Base-by-base conservation (phyloP, 2,113 vertebrate genomes). In the Tapirus terrestris region DNA sequence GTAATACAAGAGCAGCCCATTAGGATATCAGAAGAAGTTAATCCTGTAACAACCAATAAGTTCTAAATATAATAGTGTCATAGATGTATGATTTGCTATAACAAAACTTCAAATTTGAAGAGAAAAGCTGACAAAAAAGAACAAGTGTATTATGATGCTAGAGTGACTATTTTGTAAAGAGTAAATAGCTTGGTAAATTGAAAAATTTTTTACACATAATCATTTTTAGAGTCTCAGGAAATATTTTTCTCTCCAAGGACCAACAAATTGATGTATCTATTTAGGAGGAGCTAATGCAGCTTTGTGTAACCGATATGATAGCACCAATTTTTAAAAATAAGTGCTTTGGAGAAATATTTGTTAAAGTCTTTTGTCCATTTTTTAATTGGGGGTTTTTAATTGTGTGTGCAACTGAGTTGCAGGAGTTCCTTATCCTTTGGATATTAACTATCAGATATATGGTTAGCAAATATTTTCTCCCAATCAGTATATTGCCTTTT, bases 101-200 rank as follows among this genome's bases (percentile, higher is more conserved):
- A 61, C 8, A 94, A 88, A 94, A 31, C 31, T 14, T 60, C 36
- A 60, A 48, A 80, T 75, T 67, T 70, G 53, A 93, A 65, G 81
- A 23, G 17, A 72, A 63, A 45, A 81, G 9, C 12, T 77, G 20
- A 73, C 8, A 82, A 23, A n/a, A 70, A 45, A 80, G 43, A 75
- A 27, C 11, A 21, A 11, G 3, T 58, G 8, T 56, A 39, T 76
- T 87, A 10, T 48, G 13, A 61, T 92, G 43, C 21, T 72, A 43
- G 10, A 70, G 51, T 90, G 70, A 92, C 72, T 89, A 45, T 93
- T 97, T 84, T 85, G 27, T 48, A 63, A 90, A 85, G 14, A 58
- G 17, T 61, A 80, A 85, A 33, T 13, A 70, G 33, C 36, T 87
- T 31, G 6, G 51, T 76, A 84, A n/a, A 72, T 72, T 90, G 31